Conservation (phyloP, 1,140 invertebrate species). For the Lepidurus couesii region DNA sequence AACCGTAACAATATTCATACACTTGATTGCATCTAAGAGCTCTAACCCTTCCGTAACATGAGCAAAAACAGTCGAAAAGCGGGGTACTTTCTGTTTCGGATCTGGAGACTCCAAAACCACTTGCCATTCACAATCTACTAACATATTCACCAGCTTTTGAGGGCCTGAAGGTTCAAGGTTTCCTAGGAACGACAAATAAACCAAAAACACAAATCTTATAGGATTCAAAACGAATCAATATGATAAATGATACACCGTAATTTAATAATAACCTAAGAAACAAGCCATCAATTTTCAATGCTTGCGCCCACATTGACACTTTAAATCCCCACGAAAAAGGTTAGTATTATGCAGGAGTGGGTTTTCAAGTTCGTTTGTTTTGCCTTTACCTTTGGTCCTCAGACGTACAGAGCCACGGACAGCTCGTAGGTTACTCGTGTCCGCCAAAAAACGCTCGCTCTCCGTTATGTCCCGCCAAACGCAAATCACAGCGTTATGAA, state of each 20-base stretch:
- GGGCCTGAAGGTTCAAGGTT: not conserved
- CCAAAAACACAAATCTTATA: not conserved
- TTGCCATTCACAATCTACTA: slow-evolving; percentile 1
- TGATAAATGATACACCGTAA: not conserved
- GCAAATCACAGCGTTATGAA: not conserved
- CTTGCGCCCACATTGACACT: not conserved
- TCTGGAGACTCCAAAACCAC: not conserved
- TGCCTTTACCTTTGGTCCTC: not conserved
- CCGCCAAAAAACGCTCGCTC: not conserved
- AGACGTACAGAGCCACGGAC: not conserved
- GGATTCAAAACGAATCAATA: not conserved
- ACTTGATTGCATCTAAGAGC: not conserved
- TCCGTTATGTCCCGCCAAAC: not conserved
- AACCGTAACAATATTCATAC: not conserved
- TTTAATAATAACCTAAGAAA: not conserved
- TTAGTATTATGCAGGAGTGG: not conserved
- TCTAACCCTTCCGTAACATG: not conserved
- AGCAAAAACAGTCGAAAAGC: slow-evolving; percentile 1
- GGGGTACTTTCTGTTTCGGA: not conserved
- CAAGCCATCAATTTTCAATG: not conserved
- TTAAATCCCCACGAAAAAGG: not conserved
- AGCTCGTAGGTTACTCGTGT: not conserved
- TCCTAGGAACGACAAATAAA: not conserved
- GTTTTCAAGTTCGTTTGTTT: not conserved
- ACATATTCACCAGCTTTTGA: not conserved